Conservation (phyloP, 2,888 invertebrate genomes). For the Phyto melanocephala region DNA sequence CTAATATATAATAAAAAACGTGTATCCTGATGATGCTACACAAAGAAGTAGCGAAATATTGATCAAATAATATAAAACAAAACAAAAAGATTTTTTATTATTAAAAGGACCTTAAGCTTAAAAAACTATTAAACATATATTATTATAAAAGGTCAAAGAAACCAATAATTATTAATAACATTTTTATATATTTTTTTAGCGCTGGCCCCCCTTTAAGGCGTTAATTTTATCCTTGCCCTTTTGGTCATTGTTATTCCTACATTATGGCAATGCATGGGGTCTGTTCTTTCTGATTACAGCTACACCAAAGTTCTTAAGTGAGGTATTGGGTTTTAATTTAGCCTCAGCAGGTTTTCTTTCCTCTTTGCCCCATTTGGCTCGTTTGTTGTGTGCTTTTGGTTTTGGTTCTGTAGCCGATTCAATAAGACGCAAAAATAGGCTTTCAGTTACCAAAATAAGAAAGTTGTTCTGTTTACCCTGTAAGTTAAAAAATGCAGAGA, state of each 20-base stretch:
- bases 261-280: slow-evolving; percentile 89
- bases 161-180: too few relatives aligned
- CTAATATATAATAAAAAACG: too few relatives aligned
- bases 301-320: slow-evolving; percentile 87
- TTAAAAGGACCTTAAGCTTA: too few relatives aligned
- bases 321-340: slow-evolving; percentile 84
- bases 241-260: slow-evolving; percentile 83
- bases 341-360: slow-evolving; percentile 85
- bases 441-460: slow-evolving; percentile 81
- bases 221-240: slow-evolving; percentile 84
- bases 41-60: too few relatives aligned
- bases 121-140: too few relatives aligned
- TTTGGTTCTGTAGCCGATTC: slow-evolving; percentile 86
- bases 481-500: slow-evolving; percentile 71
- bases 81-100: background rate
- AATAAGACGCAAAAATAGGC: slow-evolving; percentile 79
- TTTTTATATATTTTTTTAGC: slow-evolving; percentile 75
- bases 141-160: too few relatives aligned
- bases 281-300: slow-evolving; percentile 87
- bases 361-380: slow-evolving; percentile 85
- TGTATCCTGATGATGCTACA: too few relatives aligned
- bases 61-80: background rate
- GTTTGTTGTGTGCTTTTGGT: slow-evolving; percentile 84
- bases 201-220: slow-evolving; percentile 83
- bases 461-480: slow-evolving; percentile 85